Base-by-base conservation (phyloP, 2,113 vertebrate genomes). In the Myiopsitta monachus region DNA sequence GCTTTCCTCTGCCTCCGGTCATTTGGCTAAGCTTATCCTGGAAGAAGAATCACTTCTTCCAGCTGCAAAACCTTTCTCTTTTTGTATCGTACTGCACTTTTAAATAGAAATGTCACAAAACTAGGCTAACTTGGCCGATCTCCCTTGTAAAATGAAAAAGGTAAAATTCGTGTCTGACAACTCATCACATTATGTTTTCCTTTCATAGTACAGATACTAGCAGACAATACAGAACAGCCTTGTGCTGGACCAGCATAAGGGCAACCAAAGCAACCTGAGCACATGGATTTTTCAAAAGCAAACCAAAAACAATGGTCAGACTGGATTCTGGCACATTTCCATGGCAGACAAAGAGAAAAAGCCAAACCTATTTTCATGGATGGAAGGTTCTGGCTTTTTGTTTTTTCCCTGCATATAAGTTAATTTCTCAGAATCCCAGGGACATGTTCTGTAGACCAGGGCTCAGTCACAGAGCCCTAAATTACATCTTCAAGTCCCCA, bases 321-420 rank as follows among this genome's bases (percentile, higher is more conserved):
- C 77, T 83, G 52, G 31, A n/a, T 54, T 27, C 18, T 44, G 10
- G 28, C 69, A 27, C 61, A 36, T 62, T 88, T 74, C 61, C 10
- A 17, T 2, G 10, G 18, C 49, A 77, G 49, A 30, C 26, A 47
- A 33, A 1, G 24, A 78, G 41, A 52, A 78, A 88, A 57, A 70
- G 21, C 7, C 36, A 28, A 72, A 54, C 2, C 10, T 31, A 1
- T 6, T 44, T 41, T 27, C 24, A 67, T 52, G 43, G n/a, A 43
- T 8, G 8, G 8, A 38, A 64, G 39, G 8, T 9, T 77, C 70
- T 67, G 31, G 10, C 19, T 55, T 13, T 39, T 55, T 15, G 21
- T 33, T 24, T 23, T 7, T 36, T 30, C 4, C 11, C 9, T 8
- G 5, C 5, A 2, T 2, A 3, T 10, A 63, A 57, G 5, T 68